Evolutionary conservation across 2,888 invertebrate genomes (phyloP).

Genomic region (Corbicula japonica): DNA sequence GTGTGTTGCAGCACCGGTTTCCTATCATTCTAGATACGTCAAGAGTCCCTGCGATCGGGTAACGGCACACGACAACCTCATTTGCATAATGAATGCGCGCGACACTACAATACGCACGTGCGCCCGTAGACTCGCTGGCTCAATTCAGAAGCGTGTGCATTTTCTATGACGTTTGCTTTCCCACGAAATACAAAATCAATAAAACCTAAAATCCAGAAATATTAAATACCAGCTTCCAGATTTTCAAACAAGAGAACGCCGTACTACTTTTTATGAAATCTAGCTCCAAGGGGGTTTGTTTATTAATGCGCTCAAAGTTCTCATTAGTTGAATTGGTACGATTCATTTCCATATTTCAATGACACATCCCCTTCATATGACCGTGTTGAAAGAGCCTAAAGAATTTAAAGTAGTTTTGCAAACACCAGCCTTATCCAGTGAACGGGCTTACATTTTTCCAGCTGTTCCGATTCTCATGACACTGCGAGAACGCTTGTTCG

Average conservation of each 20-base stretch:
- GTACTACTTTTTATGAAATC: neutral
- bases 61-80: slow-evolving; percentile 74
- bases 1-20: slow-evolving; percentile 41
- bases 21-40: slow-evolving; percentile 35
- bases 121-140: slow-evolving; percentile 31
- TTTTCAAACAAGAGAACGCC: neutral
- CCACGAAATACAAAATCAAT: slow-evolving; percentile 47
- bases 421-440: no score
- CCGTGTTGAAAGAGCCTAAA: slow-evolving; percentile 7
- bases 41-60: slow-evolving; percentile 52
- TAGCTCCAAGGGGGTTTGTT: neutral
- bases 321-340: neutral
- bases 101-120: slow-evolving; percentile 49
- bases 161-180: slow-evolving; percentile 43
- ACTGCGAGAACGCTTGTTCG: neutral
- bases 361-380: neutral
- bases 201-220: slow-evolving; percentile 11
- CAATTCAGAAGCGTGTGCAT: slow-evolving; percentile 36
- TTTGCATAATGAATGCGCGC: slow-evolving; percentile 76
- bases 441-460: no score
- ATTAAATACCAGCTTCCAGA: slow-evolving; percentile 10
- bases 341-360: neutral
- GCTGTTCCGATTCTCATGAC: slow-evolving; percentile 8
- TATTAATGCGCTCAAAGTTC: slow-evolving; percentile 6
- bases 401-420: slow-evolving; percentile 18